These are phyloP conservation scores for Lycocerus yunnanus DNA, from an alignment of 2,888 invertebrate species.

Conservation along the genomic window DNA sequence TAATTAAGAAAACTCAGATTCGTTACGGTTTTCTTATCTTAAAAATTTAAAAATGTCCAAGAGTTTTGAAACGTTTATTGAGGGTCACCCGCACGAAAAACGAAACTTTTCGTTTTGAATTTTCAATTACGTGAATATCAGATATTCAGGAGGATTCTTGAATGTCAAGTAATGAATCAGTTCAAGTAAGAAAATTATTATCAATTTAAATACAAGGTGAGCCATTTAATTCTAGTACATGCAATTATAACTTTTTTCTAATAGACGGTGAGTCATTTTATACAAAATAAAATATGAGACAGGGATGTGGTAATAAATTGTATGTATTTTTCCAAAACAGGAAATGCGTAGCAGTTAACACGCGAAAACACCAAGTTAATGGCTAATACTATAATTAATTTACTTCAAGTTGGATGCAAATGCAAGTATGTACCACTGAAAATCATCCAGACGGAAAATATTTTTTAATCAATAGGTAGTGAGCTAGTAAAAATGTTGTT, in stretches of 20 bases:
- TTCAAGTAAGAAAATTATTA: slow-evolving; percentile 2
- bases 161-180: neutral
- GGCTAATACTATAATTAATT: neutral
- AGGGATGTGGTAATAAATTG: neutral
- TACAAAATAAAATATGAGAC: neutral
- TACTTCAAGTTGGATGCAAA: too few species aligned
- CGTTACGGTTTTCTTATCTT: too few species aligned
- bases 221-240: neutral
- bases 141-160: neutral
- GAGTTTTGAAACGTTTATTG: too few species aligned
- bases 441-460: too few species aligned
- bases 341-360: neutral
- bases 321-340: neutral
- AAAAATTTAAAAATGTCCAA: too few species aligned
- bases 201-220: slow-evolving; percentile 3
- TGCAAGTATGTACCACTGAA: too few species aligned
- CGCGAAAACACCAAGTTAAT: too few species aligned
- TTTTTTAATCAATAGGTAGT: too few species aligned
- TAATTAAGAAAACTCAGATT: neutral
- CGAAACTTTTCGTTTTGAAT: too few species aligned
- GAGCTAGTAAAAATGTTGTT: too few species aligned
- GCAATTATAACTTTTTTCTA: neutral
- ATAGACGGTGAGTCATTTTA: neutral
- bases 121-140: neutral
- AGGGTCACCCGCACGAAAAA: too few species aligned